Percentiles rank a stretch among this genome's conserved stretches.
Conservation (phyloP, 2,797 vertebrate genomes). For the Adelosebastes latens region DNA sequence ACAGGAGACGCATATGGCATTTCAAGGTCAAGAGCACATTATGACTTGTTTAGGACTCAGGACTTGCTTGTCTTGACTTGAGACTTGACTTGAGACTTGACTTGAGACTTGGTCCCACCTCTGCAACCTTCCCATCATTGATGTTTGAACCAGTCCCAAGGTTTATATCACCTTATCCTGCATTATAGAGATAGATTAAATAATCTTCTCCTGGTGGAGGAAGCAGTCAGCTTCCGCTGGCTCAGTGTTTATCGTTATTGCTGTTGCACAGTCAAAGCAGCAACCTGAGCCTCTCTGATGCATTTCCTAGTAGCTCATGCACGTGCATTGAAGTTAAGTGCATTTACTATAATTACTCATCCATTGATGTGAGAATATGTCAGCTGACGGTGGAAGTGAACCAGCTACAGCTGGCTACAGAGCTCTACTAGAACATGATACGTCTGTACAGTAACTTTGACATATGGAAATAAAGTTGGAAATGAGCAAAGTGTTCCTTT, state of each 20-base stretch:
- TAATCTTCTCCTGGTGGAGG: neutral
- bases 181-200: neutral
- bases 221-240: neutral
- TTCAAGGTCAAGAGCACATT: no score
- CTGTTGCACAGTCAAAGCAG: neutral
- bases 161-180: neutral
- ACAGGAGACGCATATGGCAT: no score
- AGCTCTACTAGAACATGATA: slow-evolving; percentile 26
- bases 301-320: neutral
- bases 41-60: no score
- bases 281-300: slow-evolving; percentile 9
- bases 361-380: slow-evolving; percentile 13
- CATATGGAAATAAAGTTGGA: slow-evolving; percentile 44
- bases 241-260: neutral
- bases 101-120: neutral
- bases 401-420: slow-evolving; percentile 24
- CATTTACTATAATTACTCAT: slow-evolving; percentile 26
- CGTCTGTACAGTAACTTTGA: slow-evolving; percentile 25
- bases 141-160: neutral
- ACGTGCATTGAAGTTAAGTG: slow-evolving; percentile 3
- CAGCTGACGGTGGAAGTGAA: slow-evolving; percentile 12
- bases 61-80: no score
- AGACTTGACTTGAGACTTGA: no score
- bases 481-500: slow-evolving; percentile 48
- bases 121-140: neutral